Percentiles rank a stretch among this genome's conserved stretches.
phyloP scores from a whole-genome alignment of 1,140 invertebrate species.

The Onthophagus taurus region DNA sequence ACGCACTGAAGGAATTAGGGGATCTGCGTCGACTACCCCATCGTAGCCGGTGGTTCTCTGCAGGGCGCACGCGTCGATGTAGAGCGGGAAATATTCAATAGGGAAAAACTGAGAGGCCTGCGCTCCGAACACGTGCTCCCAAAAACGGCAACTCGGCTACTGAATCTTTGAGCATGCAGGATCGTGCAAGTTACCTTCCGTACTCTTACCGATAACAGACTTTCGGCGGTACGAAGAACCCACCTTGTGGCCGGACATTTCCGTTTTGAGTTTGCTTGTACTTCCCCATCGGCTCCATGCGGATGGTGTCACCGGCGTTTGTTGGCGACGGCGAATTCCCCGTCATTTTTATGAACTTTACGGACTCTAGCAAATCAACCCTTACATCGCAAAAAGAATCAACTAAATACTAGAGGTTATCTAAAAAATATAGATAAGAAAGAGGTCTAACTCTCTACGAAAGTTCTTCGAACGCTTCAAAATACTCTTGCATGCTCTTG shows the following conservation, averaged over 20 bases:
- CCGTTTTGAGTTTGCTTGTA: conserved; percentile 35
- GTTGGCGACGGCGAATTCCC: conserved; percentile 4
- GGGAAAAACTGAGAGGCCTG: too few species aligned
- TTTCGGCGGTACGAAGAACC: too few species aligned
- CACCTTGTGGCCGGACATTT: conserved; percentile 29
- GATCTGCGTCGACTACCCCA: conserved; percentile 12
- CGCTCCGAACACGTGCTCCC: too few species aligned
- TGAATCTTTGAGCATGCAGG: too few species aligned
- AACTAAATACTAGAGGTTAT: conserved; percentile 4
- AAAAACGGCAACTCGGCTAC: too few species aligned
- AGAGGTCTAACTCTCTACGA: not conserved
- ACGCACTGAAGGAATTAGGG: conserved; percentile 7
- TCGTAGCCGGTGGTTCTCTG: not conserved
- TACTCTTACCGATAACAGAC: too few species aligned
- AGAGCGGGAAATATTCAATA: conserved; percentile 11
- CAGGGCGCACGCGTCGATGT: conserved; percentile 3
- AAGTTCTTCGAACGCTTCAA: not conserved
- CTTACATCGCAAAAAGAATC: conserved; percentile 2
- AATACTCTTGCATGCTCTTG: not conserved
- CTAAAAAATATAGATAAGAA: not conserved
- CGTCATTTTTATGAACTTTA: conserved; percentile 9
- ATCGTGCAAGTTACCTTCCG: too few species aligned
- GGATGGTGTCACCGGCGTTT: conserved; percentile 24
- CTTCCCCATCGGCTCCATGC: conserved; percentile 32
- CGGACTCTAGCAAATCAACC: not conserved